Evolutionary conservation across 1,140 invertebrate species (phyloP), one percentile per base, ranked within the genome.

Genomic region (Euura saliciscinereae): DNA sequence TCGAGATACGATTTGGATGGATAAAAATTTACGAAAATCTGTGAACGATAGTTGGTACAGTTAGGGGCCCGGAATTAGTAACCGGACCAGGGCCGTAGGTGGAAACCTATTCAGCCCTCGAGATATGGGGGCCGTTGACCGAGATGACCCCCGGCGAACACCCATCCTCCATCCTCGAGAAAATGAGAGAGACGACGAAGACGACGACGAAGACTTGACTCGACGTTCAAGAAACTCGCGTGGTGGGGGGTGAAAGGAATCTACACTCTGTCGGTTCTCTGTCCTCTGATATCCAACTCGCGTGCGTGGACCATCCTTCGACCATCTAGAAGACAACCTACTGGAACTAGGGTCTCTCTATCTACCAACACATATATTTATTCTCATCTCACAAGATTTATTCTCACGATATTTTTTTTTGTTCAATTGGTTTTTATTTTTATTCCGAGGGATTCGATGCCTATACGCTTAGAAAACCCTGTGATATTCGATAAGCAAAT

Each of bases 61-160:
- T 28, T 28, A 28, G 28, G 28, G 28, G 28, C 28, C 28, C 28
- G 1, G 28, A 6, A 59, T 59, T 6, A 59, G 51, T 59, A 11
- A 6, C 51, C 8, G 4, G 13, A 2, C 13, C 51, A 59, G 51
- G 51, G 51, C 51, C 51, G 51, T 59, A 59, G 51, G 51, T 59
- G 10, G 51, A 59, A 59, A 59, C 28, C 51, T 59, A 59, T 80
- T 78, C 71, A 69, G 71, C 75, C 71, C 64, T 67, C n/a, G 66
- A 43, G 73, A 8, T 8, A 59, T 59, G 51, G 79, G 74, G 85
- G 85, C 83, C 84, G 82, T 84, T 86, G 85, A 86, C 85, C 85
- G 83, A 73, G 79, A 77, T 84, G 83, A 84, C 80, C 83, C 78
- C 28, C 66, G 66, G 66, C 28, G 66, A 11, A 67, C 44, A 42